Base-by-base conservation (phyloP, 2,797 vertebrate species). In the Acanthurus lineatus region DNA sequence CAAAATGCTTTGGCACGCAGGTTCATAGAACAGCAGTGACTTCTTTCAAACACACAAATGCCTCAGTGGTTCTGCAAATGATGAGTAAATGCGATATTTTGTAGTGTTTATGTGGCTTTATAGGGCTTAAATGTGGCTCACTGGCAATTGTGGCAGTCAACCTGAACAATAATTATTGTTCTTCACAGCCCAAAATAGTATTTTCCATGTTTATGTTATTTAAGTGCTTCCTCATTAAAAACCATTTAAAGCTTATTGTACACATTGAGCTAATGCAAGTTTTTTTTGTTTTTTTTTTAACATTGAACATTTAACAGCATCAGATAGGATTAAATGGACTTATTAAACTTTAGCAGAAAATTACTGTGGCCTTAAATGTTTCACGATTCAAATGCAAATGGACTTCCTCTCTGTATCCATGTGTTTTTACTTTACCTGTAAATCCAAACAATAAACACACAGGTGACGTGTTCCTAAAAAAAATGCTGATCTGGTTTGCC, bases 401-500 rank as follows among this genome's bases (percentile, higher is more conserved):
- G 6, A 17, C 28, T 25, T 5, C 16, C 35, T 35, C 32, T 19
- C 7, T 48, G 6, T 28, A 5, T 9, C 14, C 11, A 25, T 47
- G 14, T 53, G 22, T 8, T 60, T 40, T 17, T 19, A 35, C 53
- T 47, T 42, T 22, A 7, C 4, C 28, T 6, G 3, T 9, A 1
- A 20, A 32, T 54, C 17, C 17, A n/a, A 48, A 35, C 32, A 7
- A 35, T 35, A 35, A 35, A 47, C 7, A 40, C 4, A n/a, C 6
- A 17, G 44, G 19, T 53, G 57, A 35, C 14, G 35, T 47, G 28
- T 48, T 28, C 0, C 22, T n/a, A 20, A 49, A 68, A 35, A 35
- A 59, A 52, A 32, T 59, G 20, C 7, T 28, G 3, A 57, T 77
- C 76, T 49, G 78, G 73, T 82, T 86, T 68, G 48, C 68, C 79